Conservation (phyloP, 2,113 vertebrate species). For the Phoenicopterus ruber region DNA sequence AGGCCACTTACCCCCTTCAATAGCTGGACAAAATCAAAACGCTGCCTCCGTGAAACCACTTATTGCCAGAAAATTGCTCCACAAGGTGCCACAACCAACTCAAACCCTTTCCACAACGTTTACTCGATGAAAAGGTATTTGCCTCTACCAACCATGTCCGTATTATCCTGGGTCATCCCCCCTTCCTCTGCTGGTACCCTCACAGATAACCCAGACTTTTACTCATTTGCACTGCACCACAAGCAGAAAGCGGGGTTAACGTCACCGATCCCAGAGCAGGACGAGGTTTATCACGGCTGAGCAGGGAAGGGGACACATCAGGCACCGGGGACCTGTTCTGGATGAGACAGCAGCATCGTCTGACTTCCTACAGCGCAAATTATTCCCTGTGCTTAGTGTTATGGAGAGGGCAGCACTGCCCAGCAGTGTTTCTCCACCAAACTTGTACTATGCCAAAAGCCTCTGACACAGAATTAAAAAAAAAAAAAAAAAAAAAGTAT, state of each 20-base stretch:
- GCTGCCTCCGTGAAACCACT: not conserved
- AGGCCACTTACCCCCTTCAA: not conserved
- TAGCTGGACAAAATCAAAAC: fast-evolving
- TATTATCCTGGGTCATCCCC: fast-evolving
- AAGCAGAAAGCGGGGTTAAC: fast-evolving
- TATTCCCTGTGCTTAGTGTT: fast-evolving
- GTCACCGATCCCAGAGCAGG: fast-evolving
- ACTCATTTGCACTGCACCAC: fast-evolving
- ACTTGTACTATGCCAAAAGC: not conserved
- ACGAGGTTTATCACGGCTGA: fast-evolving
- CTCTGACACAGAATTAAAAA: fast-evolving
- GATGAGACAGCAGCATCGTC: not conserved
- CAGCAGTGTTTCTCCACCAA: not conserved
- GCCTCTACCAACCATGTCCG: not conserved
- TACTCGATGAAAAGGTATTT: no score
- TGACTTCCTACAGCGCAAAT: fast-evolving
- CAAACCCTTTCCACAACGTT: fast-evolving
- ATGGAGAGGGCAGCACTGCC: not conserved
- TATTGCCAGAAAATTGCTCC: not conserved
- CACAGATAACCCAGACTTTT: fast-evolving
- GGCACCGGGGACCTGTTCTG: not conserved
- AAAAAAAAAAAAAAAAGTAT: not conserved
- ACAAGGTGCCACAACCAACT: no score
- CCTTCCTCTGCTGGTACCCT: not conserved
- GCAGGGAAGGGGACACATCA: not conserved